phyloP scores from a whole-genome alignment of 2,888 invertebrate species.

The Craniophora ligustri region DNA sequence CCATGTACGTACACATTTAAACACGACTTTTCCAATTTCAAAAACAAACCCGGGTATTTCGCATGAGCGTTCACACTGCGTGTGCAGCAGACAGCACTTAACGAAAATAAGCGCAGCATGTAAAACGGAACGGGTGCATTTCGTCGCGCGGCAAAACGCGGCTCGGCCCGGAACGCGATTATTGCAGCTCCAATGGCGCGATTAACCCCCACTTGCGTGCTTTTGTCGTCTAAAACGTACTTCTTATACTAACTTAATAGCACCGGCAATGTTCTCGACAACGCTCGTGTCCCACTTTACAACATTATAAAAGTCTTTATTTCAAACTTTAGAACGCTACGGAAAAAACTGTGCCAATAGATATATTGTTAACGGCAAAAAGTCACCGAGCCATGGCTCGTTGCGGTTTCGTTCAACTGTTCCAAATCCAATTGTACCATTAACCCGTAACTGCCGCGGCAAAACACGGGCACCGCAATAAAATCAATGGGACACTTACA shows the following conservation, averaged over 20 bases:
- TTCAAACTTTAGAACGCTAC: slow-evolving; percentile 24
- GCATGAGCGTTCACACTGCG: slow-evolving; percentile 57
- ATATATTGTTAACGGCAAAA: slow-evolving; percentile 38
- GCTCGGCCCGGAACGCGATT: slow-evolving; percentile 69
- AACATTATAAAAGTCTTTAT: slow-evolving; percentile 38
- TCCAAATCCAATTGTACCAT: slow-evolving; percentile 73
- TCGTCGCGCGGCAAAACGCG: slow-evolving; percentile 47
- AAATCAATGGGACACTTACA: slow-evolving; percentile 76
- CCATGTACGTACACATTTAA: slow-evolving; percentile 47
- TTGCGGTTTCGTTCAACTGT: slow-evolving; percentile 65
- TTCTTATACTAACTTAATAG: slow-evolving; percentile 59
- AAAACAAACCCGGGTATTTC: slow-evolving; percentile 67
- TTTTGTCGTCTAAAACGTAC: slow-evolving; percentile 62
- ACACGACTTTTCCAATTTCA: slow-evolving; percentile 67
- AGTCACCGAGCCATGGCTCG: slow-evolving; percentile 54
- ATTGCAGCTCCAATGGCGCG: slow-evolving; percentile 75
- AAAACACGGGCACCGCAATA: slow-evolving; percentile 71
- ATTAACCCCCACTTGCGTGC: slow-evolving; percentile 69
- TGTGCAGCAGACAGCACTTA: slow-evolving; percentile 71
- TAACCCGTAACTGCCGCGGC: slow-evolving; percentile 70
- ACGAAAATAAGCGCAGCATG: slow-evolving; percentile 71
- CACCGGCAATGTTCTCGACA: slow-evolving; percentile 49
- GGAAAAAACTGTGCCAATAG: slow-evolving; percentile 34
- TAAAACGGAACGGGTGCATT: slow-evolving; percentile 64
- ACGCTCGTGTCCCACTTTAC: slow-evolving; percentile 38